Evolutionary conservation across 2,113 vertebrate species (phyloP).

Genomic region (Lophotis ruficrista): DNA sequence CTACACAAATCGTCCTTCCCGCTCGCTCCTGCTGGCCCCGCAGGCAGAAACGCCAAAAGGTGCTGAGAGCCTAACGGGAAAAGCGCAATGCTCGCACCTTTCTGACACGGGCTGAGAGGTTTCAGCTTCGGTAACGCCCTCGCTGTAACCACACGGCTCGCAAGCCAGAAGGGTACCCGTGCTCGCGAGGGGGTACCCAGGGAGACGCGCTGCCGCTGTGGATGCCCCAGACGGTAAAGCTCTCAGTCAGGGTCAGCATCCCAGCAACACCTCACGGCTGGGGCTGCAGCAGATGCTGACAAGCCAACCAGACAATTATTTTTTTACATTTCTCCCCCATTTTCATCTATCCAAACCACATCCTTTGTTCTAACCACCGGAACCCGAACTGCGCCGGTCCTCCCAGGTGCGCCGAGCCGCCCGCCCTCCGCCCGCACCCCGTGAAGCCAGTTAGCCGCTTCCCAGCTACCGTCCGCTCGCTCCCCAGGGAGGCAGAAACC

Average conservation of each 20-base stretch:
- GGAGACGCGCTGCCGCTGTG: accelerated
- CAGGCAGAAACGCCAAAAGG: background rate
- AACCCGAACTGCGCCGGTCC: background rate
- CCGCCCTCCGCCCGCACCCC: background rate
- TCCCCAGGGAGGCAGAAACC: constrained; percentile 63
- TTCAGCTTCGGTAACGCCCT: accelerated
- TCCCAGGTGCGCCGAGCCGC: background rate
- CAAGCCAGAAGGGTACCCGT: background rate
- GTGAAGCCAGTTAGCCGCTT: background rate
- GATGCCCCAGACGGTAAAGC: accelerated
- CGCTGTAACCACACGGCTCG: accelerated
- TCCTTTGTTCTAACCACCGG: background rate
- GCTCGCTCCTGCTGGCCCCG: background rate
- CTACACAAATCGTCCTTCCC: background rate
- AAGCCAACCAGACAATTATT: background rate
- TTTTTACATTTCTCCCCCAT: background rate
- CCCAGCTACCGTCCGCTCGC: background rate
- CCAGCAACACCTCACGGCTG: background rate
- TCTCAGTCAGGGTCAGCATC: accelerated
- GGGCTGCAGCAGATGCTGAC: background rate
- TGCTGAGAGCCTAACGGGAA: background rate
- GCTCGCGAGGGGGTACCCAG: background rate
- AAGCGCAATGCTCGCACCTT: background rate
- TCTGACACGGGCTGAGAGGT: background rate
- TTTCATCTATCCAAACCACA: accelerated